phyloP scores from a whole-genome alignment of 2,113 vertebrate species.

The Archocentrus centrarchus region DNA sequence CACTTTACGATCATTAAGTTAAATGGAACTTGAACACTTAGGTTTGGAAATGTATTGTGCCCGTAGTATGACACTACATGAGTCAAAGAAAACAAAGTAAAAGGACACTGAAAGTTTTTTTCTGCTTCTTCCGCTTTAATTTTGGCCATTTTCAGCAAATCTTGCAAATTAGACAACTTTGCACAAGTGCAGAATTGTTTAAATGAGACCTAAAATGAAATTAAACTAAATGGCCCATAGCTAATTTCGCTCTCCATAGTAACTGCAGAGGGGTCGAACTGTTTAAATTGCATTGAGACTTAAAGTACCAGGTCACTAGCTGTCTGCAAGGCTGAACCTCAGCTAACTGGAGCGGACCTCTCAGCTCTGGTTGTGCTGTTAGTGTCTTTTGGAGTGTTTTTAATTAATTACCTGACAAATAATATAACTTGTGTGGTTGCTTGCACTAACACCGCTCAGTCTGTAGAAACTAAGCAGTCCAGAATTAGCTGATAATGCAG shows the following conservation, averaged over 20 bases:
- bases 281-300: neutral
- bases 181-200: neutral
- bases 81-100: neutral
- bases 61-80: rapidly evolving
- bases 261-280: neutral
- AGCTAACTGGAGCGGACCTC: neutral
- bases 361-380: neutral
- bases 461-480: neutral
- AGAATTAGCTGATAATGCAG: too few relatives aligned
- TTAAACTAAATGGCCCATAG: rapidly evolving
- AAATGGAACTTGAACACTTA: neutral
- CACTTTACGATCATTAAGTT: neutral
- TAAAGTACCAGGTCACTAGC: neutral
- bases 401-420: neutral
- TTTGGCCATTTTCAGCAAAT: neutral
- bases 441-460: neutral
- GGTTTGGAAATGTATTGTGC: neutral
- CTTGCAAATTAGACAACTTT: neutral
- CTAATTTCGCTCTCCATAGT: neutral
- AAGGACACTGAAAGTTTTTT: neutral
- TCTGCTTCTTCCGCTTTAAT: neutral
- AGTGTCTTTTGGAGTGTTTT: neutral
- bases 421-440: neutral
- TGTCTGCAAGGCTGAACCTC: neutral
- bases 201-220: neutral